Percentiles rank a stretch among this genome's conserved stretches.
Conservation (phyloP, 2,113 vertebrate genomes). For the Rhadina sibilatrix region DNA sequence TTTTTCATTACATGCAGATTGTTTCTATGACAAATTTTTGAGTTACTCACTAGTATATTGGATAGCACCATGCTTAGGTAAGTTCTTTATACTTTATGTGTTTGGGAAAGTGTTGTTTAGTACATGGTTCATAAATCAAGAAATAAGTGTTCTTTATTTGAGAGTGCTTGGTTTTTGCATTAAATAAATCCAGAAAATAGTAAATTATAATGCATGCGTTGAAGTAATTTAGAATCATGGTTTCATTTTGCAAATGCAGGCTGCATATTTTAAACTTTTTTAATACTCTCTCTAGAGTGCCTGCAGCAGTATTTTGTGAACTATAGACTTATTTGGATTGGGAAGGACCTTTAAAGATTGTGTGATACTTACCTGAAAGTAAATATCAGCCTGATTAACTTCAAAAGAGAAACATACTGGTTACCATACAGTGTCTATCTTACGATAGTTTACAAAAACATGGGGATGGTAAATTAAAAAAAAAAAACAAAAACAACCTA, state of each 20-base stretch:
- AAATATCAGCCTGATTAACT: neutral
- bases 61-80: conserved; percentile 87
- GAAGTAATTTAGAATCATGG: neutral
- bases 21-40: conserved; percentile 81
- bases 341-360: neutral
- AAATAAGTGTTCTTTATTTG: neutral
- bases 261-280: neutral
- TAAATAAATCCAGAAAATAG: neutral
- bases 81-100: conserved; percentile 25
- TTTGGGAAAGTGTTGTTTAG: neutral
- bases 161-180: neutral
- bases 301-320: neutral
- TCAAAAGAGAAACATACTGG: neutral
- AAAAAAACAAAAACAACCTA: neutral
- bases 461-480: neutral
- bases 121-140: neutral
- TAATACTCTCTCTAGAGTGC: neutral
- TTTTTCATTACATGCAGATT: conserved; percentile 85
- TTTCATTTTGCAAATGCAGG: neutral
- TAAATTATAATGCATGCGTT: neutral
- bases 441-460: neutral
- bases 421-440: neutral
- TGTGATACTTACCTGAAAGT: neutral
- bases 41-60: conserved; percentile 86
- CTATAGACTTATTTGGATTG: neutral